A percentile compares a stretch with the other conserved stretches of the same genome.
These are phyloP conservation scores for Sebastes goodei DNA, from an alignment of 2,797 vertebrate genomes.

Conservation along the genomic window DNA sequence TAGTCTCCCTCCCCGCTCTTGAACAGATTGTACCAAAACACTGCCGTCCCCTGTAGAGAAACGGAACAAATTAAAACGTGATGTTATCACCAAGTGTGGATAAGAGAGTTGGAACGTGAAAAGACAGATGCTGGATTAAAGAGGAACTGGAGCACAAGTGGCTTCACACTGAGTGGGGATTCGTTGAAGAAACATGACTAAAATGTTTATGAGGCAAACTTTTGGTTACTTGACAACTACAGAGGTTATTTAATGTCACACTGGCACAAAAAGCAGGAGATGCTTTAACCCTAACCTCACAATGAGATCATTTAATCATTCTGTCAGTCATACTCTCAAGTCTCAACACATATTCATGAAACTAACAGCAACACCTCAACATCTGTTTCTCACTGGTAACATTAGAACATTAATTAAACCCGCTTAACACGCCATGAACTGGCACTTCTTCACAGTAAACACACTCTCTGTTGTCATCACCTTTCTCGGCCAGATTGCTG, in stretches of 20 bases:
- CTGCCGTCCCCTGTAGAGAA: constrained; percentile 90
- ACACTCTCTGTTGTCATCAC: constrained; percentile 67
- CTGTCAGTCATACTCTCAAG: too few species aligned
- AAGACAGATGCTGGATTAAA: not conserved
- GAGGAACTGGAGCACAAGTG: not conserved
- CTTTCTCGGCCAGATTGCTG: constrained; percentile 93
- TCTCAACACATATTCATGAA: not conserved
- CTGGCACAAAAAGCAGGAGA: not conserved
- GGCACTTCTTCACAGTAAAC: not conserved
- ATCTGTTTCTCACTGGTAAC: not conserved
- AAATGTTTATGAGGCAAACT: not conserved
- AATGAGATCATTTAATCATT: not conserved
- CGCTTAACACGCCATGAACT: not conserved
- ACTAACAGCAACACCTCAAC: not conserved
- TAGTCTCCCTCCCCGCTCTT: constrained; percentile 96
- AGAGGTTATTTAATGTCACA: not conserved
- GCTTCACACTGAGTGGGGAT: not conserved
- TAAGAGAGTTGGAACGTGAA: not conserved
- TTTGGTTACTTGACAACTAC: not conserved
- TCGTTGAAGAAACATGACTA: not conserved
- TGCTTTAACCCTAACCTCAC: not conserved
- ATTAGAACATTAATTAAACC: not conserved
- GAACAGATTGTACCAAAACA: constrained; percentile 98
- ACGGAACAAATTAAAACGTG: not conserved
- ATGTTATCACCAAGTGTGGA: not conserved